Percentiles rank a stretch among this genome's conserved stretches.
These are phyloP conservation scores for Catalaphyllia jardinei DNA, from an alignment of 64 coral and sea anemone genomes.

Conservation along the genomic window DNA sequence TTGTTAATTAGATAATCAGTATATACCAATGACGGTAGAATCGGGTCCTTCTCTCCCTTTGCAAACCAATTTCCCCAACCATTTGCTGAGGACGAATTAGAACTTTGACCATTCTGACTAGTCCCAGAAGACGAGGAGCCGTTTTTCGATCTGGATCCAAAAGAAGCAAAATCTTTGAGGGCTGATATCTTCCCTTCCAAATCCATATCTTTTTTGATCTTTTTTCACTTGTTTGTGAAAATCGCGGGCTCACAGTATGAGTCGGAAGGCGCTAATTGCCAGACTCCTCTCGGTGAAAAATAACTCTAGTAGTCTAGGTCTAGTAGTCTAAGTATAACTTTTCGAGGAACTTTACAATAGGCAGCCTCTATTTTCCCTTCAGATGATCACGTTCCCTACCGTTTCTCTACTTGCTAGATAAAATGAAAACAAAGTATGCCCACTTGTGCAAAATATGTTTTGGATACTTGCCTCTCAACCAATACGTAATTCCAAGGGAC, in stretches of 20 bases:
- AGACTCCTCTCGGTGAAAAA: too few relatives aligned
- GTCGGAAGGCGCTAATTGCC: not conserved
- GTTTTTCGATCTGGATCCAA: constrained; percentile 50
- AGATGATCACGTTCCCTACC: too few relatives aligned
- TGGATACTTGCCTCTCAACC: too few relatives aligned
- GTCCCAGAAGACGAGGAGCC: not conserved
- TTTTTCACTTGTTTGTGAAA: not conserved
- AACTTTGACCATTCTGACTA: not conserved
- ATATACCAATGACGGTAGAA: constrained; percentile 83
- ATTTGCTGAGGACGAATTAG: constrained; percentile 40
- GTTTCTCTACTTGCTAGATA: too few relatives aligned
- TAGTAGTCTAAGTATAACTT: too few relatives aligned
- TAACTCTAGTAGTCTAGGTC: too few relatives aligned
- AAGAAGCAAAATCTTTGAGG: constrained; percentile 62
- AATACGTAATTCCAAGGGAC: too few relatives aligned
- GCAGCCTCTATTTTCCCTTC: too few relatives aligned
- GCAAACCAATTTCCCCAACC: constrained; percentile 81
- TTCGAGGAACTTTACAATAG: too few relatives aligned
- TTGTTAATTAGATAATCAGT: not conserved
- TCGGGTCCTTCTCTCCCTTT: constrained; percentile 81
- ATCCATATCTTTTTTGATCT: not conserved
- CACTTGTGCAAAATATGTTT: too few relatives aligned
- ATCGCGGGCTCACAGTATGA: not conserved
- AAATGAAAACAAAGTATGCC: too few relatives aligned
- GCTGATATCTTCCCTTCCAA: constrained; percentile 56